phyloP scores from a whole-genome alignment of 1,140 invertebrate species.

The Chironomus tepperi region DNA sequence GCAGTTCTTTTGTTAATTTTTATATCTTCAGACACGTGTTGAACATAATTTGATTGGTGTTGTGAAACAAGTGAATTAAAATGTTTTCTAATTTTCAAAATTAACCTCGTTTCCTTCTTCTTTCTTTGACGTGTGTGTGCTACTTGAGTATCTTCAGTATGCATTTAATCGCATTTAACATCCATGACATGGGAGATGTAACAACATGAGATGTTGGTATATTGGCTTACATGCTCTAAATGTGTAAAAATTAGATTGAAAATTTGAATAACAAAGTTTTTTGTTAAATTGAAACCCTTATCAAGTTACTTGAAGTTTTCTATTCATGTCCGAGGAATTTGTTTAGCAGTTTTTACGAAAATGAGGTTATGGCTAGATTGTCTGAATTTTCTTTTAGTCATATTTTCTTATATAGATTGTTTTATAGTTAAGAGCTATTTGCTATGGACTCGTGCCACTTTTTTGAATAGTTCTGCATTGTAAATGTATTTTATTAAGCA shows the following conservation, averaged over 20 bases:
- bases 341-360: no score
- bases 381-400: no score
- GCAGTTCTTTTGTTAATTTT: neutral
- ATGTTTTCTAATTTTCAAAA: slow-evolving; percentile 18
- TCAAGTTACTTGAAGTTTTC: slow-evolving; percentile 3
- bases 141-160: neutral
- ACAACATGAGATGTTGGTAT: neutral
- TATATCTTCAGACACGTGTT: slow-evolving; percentile 14
- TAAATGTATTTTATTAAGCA: no score
- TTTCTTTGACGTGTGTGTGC: neutral
- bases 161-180: slow-evolving; percentile 16
- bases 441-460: no score
- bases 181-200: neutral
- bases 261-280: neutral
- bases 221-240: neutral
- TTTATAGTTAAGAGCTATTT: no score
- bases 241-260: slow-evolving; percentile 5
- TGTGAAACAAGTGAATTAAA: slow-evolving; percentile 21
- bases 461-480: no score
- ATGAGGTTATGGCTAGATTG: no score
- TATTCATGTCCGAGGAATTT: no score
- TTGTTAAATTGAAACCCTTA: neutral
- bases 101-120: neutral
- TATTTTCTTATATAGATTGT: no score
- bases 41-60: slow-evolving; percentile 22